A percentile compares a stretch with the other conserved stretches of the same genome.
These are phyloP conservation scores for Platerodrilus igneus DNA, from an alignment of 2,888 invertebrate species.

Conservation along the genomic window DNA sequence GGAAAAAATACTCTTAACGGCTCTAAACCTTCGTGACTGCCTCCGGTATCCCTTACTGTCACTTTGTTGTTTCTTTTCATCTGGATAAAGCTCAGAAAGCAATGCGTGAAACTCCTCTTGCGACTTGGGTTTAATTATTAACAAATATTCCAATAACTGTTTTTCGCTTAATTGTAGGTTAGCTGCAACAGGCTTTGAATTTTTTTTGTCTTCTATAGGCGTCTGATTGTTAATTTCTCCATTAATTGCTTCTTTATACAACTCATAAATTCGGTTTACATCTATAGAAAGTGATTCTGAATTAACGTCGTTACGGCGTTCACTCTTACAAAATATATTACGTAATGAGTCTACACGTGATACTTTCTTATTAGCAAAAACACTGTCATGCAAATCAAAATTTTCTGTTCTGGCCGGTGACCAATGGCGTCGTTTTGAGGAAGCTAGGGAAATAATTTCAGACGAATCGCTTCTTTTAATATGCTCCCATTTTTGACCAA, in stretches of 20 bases:
- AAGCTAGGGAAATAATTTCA: conserved; percentile 49
- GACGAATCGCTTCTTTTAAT: conserved; percentile 56
- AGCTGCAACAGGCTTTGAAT: conserved; percentile 34
- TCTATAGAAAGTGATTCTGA: conserved; percentile 32
- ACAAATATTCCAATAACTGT: conserved; percentile 42
- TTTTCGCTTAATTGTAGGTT: conserved; percentile 41
- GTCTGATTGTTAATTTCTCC: conserved; percentile 20
- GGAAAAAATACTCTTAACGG: conserved; percentile 36
- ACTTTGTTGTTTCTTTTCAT: conserved; percentile 26
- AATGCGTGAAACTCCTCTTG: conserved; percentile 36
- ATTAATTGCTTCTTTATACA: conserved; percentile 32
- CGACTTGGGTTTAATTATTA: conserved; percentile 40
- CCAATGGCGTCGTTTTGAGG: conserved; percentile 47
- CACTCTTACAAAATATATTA: conserved; percentile 48
- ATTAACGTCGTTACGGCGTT: conserved; percentile 31
- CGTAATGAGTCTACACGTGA: conserved; percentile 54
- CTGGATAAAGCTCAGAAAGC: conserved; percentile 31
- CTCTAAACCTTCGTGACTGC: conserved; percentile 35
- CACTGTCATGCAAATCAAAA: conserved; percentile 1
- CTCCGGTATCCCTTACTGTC: conserved; percentile 35
- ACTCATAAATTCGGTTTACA: conserved; percentile 36
- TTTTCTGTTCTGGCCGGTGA: conserved; percentile 42
- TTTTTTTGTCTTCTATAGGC: conserved; percentile 29
- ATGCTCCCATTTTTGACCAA: conserved; percentile 58
- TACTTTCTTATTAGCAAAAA: conserved; percentile 39